Conservation (phyloP, 2,113 vertebrate genomes). For the Puntigrus tetrazona region DNA sequence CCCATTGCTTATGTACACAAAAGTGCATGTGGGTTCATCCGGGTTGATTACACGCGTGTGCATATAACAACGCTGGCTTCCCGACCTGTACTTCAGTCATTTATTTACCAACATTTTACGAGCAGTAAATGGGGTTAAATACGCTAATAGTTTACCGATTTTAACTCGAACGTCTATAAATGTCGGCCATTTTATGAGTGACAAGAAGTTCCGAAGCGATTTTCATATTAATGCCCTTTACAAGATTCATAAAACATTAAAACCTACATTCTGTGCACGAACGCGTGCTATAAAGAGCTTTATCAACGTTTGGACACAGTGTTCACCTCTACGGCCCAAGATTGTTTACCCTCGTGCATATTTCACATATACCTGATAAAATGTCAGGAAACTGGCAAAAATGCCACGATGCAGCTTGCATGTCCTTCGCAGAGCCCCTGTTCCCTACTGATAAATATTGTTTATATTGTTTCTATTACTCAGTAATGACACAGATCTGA, state of each 20-base stretch:
- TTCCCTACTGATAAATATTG: background rate
- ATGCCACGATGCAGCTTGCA: background rate
- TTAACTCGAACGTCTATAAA: background rate
- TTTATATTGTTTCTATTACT: constrained; percentile 17
- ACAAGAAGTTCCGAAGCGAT: background rate
- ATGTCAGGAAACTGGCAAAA: constrained; percentile 18
- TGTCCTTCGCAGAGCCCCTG: background rate
- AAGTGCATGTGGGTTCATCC: background rate
- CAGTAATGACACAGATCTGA: background rate
- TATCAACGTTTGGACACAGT: no score
- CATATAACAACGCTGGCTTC: background rate
- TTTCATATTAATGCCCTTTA: background rate
- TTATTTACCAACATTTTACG: constrained; percentile 1
- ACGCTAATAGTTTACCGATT: background rate
- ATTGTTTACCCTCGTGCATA: background rate
- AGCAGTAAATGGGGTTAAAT: constrained; percentile 15
- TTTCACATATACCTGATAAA: constrained; percentile 8
- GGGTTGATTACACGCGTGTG: background rate
- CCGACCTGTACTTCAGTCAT: background rate
- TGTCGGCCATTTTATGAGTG: constrained; percentile 2
- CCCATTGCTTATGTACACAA: constrained; percentile 18
- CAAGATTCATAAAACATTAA: background rate
- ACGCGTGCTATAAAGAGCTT: background rate
- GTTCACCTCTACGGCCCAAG: background rate
- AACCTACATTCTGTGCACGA: background rate